phyloP scores from a whole-genome alignment of 53 echinoderm and acorn worm species.

The Antedon mediterranea region DNA sequence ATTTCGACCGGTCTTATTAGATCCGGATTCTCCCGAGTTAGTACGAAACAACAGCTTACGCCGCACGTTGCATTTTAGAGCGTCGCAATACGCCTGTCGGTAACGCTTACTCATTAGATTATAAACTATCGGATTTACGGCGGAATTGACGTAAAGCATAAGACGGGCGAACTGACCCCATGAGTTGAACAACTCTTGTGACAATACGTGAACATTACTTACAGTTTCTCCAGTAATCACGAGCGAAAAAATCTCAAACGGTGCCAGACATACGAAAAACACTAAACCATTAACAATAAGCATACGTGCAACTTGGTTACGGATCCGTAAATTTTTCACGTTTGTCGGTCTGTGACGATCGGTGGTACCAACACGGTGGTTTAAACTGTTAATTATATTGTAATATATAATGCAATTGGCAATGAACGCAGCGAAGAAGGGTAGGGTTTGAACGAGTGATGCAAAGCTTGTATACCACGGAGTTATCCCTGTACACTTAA shows the following conservation, averaged over 20 bases:
- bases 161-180: neutral
- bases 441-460: conserved; percentile 47
- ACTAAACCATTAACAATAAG: conserved; percentile 55
- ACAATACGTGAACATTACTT: neutral
- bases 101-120: neutral
- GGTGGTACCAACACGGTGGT: conserved; percentile 10
- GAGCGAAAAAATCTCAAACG: conserved; percentile 44
- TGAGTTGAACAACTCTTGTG: neutral
- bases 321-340: conserved; percentile 34
- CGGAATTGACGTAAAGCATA: neutral
- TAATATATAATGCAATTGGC: conserved; percentile 55
- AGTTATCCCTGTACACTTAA: conserved; percentile 11
- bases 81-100: neutral
- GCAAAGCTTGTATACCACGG: conserved; percentile 13
- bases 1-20: neutral
- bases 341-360: neutral
- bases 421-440: conserved; percentile 65
- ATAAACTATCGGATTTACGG: neutral
- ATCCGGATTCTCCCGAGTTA: neutral
- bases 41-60: neutral
- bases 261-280: conserved; percentile 54
- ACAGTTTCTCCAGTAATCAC: neutral
- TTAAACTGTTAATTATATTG: conserved; percentile 43
- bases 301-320: conserved; percentile 68
- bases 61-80: neutral